Evolutionary conservation across 2,888 invertebrate genomes (phyloP).

Genomic region (Cetonia aurata): DNA sequence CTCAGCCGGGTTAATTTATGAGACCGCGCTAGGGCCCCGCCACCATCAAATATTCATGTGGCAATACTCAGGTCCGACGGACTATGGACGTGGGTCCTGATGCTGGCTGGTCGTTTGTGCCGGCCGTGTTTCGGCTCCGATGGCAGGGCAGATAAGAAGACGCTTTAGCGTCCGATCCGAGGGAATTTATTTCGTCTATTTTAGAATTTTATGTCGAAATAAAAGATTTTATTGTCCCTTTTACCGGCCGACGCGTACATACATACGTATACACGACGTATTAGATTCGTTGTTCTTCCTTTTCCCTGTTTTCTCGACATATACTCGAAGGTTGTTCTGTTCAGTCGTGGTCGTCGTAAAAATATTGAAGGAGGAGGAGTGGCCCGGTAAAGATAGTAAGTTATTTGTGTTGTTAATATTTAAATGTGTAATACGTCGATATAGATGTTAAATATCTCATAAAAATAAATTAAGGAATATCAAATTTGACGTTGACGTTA

Average conservation of each 20-base stretch:
- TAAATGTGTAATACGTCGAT: not conserved
- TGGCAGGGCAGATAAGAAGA: not conserved
- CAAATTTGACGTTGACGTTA: no score
- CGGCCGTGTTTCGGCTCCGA: constrained; percentile 4
- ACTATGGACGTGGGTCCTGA: not conserved
- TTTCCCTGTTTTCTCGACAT: not conserved
- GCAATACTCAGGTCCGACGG: not conserved
- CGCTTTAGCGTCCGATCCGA: constrained; percentile 19
- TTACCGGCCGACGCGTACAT: not conserved
- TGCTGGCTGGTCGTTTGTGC: no score
- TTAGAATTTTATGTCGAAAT: constrained; percentile 33
- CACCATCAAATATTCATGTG: constrained; percentile 31
- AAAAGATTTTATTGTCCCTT: constrained; percentile 31
- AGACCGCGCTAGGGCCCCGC: no score
- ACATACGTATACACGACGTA: not conserved
- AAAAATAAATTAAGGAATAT: no score
- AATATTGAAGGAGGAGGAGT: constrained; percentile 4
- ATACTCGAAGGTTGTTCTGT: constrained; percentile 6
- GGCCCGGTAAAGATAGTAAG: constrained; percentile 1
- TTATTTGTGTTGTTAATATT: constrained; percentile 21
- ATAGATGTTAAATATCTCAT: no score
- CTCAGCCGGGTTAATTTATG: no score
- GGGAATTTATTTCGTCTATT: constrained; percentile 31
- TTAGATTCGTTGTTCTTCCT: not conserved
- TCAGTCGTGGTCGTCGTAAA: not conserved